Evolutionary conservation across 2,797 vertebrate genomes (phyloP).

Genomic region (Distichodus sexfasciatus): DNA sequence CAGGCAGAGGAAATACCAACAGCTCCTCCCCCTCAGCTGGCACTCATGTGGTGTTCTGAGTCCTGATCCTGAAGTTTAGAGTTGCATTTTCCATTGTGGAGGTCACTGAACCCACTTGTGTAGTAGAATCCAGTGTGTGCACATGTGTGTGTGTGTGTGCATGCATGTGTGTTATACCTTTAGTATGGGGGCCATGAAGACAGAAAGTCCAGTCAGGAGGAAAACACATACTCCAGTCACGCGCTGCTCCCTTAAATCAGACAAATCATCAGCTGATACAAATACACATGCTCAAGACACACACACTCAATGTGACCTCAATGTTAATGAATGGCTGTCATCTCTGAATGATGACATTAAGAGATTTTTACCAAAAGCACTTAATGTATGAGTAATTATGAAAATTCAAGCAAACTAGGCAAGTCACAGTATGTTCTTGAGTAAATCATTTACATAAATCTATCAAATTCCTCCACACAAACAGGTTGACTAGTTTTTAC

Average conservation of each 20-base stretch:
- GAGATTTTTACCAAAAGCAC: too few relatives aligned
- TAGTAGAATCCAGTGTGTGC: not conserved
- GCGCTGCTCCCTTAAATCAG: conserved; percentile 87
- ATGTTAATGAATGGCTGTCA: too few relatives aligned
- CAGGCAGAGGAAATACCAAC: not conserved
- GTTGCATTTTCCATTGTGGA: not conserved
- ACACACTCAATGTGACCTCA: not conserved
- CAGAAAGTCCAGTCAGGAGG: conserved; percentile 91
- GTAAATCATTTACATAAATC: too few relatives aligned
- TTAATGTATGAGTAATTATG: too few relatives aligned
- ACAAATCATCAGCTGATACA: conserved; percentile 5
- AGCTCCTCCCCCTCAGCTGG: not conserved
- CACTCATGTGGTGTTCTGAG: not conserved
- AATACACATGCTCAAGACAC: not conserved
- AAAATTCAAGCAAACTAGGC: too few relatives aligned
- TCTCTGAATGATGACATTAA: too few relatives aligned
- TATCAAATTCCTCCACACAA: not conserved
- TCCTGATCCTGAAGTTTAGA: not conserved
- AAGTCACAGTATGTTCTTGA: too few relatives aligned
- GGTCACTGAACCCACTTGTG: not conserved
- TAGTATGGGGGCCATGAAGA: conserved; percentile 97
- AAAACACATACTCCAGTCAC: conserved; percentile 93
- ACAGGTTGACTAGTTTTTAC: not conserved
- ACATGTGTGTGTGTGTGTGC: not conserved
- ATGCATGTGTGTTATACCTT: conserved; percentile 78